Conservation (phyloP, 2,113 vertebrate genomes). For the western clawed frog (Xenopus tropicalis) region DNA sequence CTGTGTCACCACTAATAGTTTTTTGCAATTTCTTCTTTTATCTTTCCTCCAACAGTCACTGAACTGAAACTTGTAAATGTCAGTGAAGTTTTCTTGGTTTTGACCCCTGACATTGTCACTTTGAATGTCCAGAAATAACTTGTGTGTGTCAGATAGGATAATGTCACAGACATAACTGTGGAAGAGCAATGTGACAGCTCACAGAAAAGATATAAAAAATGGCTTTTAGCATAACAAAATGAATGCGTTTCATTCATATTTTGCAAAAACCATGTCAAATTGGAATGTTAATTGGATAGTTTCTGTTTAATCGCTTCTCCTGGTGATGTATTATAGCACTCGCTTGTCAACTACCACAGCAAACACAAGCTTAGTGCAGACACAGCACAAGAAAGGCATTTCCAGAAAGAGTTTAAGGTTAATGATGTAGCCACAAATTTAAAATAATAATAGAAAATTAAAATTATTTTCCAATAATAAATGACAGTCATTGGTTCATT, state of each 20-base stretch:
- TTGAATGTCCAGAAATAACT: slow-evolving; percentile 40
- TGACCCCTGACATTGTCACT: slow-evolving; percentile 11
- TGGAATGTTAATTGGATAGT: background rate
- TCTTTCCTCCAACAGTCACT: slow-evolving; percentile 7
- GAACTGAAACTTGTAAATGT: slow-evolving; percentile 35
- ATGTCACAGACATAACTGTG: slow-evolving; percentile 19
- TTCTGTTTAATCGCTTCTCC: slow-evolving; percentile 31
- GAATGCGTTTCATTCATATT: background rate
- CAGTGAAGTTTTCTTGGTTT: slow-evolving; percentile 20
- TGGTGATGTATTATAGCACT: slow-evolving; percentile 30
- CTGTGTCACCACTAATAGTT: slow-evolving; percentile 2
- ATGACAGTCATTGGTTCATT: no score
- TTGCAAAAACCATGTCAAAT: background rate
- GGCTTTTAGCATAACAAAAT: fast-evolving
- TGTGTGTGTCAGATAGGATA: slow-evolving; percentile 19
- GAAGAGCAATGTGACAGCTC: slow-evolving; percentile 17
- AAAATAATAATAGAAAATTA: no score
- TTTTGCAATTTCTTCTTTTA: slow-evolving; percentile 6
- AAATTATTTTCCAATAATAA: no score
- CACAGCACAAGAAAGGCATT: background rate
- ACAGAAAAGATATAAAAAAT: background rate
- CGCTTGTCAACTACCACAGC: slow-evolving; percentile 10
- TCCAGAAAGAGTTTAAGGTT: no score
- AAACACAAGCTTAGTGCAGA: background rate
- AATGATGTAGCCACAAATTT: no score